A percentile compares a stretch with the other conserved stretches of the same genome.
These are phyloP conservation scores for Brachypterus glaber DNA, from an alignment of 2,888 invertebrate genomes.

Conservation along the genomic window DNA sequence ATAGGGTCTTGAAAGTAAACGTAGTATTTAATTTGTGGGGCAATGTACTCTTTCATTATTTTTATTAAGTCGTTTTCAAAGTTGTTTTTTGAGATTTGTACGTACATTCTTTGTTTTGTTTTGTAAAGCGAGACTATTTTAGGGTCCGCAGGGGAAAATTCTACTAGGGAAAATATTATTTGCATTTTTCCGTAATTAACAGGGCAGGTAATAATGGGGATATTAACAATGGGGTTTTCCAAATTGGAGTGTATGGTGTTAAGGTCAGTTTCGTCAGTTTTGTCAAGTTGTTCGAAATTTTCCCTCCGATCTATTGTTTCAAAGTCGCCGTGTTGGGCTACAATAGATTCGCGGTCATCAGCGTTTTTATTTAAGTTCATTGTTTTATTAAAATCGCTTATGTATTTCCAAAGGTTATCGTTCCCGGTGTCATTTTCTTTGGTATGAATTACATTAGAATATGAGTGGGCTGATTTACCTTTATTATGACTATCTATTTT, in stretches of 20 bases:
- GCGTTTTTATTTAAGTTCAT: conserved; percentile 13
- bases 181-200: conserved; percentile 17
- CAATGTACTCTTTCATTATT: conserved; percentile 14
- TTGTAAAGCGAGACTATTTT: conserved; percentile 12
- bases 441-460: no score
- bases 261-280: neutral
- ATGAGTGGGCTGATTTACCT: no score
- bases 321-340: no score
- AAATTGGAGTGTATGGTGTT: conserved; percentile 13
- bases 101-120: conserved; percentile 12
- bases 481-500: no score
- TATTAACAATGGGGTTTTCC: conserved; percentile 9
- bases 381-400: no score
- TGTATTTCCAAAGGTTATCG: no score
- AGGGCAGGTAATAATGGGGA: conserved; percentile 12
- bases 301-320: conserved; percentile 1
- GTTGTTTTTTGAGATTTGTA: conserved; percentile 17
- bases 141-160: conserved; percentile 12
- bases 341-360: conserved; percentile 13
- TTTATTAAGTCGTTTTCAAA: conserved; percentile 14
- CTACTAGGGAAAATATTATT: conserved; percentile 12
- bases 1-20: conserved; percentile 14
- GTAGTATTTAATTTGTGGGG: conserved; percentile 12
- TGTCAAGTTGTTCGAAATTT: neutral
- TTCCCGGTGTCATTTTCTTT: no score